Evolutionary conservation across 1,140 invertebrate genomes (phyloP), one percentile per base, ranked within the genome.

Genomic region (Caenorhabditis remanei): DNA sequence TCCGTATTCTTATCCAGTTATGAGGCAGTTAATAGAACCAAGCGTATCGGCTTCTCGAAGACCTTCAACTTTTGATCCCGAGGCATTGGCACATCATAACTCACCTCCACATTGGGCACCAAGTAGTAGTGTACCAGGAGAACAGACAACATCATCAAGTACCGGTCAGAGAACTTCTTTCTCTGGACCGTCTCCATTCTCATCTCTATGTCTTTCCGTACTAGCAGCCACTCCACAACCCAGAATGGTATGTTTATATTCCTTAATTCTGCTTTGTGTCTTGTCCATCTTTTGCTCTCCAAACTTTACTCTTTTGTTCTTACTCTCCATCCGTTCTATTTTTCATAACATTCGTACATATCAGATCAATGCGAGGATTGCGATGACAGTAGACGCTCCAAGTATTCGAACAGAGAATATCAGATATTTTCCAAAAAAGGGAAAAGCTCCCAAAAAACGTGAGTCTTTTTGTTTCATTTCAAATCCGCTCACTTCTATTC

Each of bases 381-480:
- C 61, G 67, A 88, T 88, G 87, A 84, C 86, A 32, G 83, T 88
- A 53, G 87, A 88, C 19, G 87, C 87, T 32, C 87, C 87, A 41
- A 75, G 63, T 79, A 88, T 88, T 46, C 87, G 87, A 63, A 85
- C 87, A 24, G 87, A 88, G 58, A 88, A 88, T 65, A 85, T 88
- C 84, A 46, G 87, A 71, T 85, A 85, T 84, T 88, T 88, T 83
- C 87, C 87, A 13, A 85, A 85, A 43, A 88, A 88, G 83, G 87
- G 87, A 48, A 85, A 88, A 65, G n/a, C 65, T 9, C 87, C 82
- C 21, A 84, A 71, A 32, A 84, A 84, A 55, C 82, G 87, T 87
- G 48, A 84, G 87, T 87, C 75, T 9, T 53, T 24, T 14, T 24
- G 14, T 50, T 46, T 32, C 24, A 11, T 5, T 53, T 9, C n/a